Evolutionary conservation across 2,888 invertebrate genomes (phyloP).

Genomic region (Omphaloscelis lunosa): DNA sequence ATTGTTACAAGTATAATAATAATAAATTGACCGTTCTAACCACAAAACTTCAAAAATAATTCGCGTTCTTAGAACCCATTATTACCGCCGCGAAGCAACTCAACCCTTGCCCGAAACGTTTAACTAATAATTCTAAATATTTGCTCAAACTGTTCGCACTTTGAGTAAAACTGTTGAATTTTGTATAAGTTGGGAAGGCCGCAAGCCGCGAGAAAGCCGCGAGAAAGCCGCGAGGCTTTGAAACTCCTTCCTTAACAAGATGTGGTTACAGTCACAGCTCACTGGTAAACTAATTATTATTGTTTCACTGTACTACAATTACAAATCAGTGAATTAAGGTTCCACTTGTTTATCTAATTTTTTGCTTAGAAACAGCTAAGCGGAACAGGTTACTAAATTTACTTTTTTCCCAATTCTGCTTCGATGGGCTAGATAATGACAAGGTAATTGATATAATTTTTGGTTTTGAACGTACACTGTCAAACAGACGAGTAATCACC

Average conservation of each 20-base stretch:
- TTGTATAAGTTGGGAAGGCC: constrained; percentile 49
- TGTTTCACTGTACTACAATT: constrained; percentile 8
- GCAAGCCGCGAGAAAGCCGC: constrained; percentile 38
- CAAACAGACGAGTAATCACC: too few species aligned
- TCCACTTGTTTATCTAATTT: too few species aligned
- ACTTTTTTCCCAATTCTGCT: too few species aligned
- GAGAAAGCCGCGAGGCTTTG: constrained; percentile 26
- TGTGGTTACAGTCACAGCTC: constrained; percentile 42
- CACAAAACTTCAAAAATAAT: constrained; percentile 7
- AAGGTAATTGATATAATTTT: too few species aligned
- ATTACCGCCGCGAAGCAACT: constrained; percentile 8
- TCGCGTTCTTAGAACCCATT: constrained; percentile 7
- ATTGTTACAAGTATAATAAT: neutral
- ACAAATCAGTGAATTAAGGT: constrained; percentile 14
- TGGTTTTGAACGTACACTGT: too few species aligned
- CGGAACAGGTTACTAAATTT: too few species aligned
- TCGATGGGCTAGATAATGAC: too few species aligned
- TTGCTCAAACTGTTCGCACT: constrained; percentile 42
- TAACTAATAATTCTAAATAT: constrained; percentile 49
- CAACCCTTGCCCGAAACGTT: constrained; percentile 31
- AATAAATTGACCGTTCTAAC: neutral
- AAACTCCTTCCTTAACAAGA: constrained; percentile 50
- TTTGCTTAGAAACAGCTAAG: too few species aligned
- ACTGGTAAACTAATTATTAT: constrained; percentile 50
- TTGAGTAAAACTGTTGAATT: constrained; percentile 60